These are phyloP conservation scores for Coregonus sp. DNA, from an alignment of 2,797 vertebrate genomes.

Conservation along the genomic window DNA sequence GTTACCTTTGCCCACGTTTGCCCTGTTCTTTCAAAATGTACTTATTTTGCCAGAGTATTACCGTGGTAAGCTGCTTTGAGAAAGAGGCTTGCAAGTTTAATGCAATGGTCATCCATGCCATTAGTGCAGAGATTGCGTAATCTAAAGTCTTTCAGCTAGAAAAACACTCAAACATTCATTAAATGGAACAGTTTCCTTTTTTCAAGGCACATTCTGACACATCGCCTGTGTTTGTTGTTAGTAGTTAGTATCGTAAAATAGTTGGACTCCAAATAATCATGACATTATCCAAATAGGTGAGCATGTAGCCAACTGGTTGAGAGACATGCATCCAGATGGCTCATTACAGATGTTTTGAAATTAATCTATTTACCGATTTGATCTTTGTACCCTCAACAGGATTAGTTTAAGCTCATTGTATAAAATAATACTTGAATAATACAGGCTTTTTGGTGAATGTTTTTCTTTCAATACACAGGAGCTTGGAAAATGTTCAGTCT, in stretches of 20 bases:
- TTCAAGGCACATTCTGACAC: background rate
- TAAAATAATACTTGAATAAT: too few relatives aligned
- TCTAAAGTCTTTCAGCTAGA: background rate
- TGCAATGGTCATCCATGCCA: background rate
- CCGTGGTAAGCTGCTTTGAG: background rate
- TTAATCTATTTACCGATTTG: too few relatives aligned
- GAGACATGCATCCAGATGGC: too few relatives aligned
- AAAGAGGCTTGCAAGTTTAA: background rate
- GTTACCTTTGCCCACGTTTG: background rate
- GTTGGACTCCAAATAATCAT: background rate
- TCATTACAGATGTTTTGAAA: too few relatives aligned
- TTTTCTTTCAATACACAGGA: too few relatives aligned
- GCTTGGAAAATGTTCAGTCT: too few relatives aligned
- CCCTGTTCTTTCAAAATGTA: background rate
- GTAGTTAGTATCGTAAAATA: background rate
- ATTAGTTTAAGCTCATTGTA: too few relatives aligned
- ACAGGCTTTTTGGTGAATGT: too few relatives aligned
- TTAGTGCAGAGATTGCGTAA: background rate
- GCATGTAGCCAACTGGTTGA: too few relatives aligned
- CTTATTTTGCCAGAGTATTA: conserved; percentile 1
- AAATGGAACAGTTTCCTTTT: background rate
- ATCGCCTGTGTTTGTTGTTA: background rate
- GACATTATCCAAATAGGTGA: too few relatives aligned
- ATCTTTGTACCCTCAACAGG: too few relatives aligned
- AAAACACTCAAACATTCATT: background rate